phyloP scores from a whole-genome alignment of 2,113 vertebrate genomes.

The Holacanthus passer region DNA sequence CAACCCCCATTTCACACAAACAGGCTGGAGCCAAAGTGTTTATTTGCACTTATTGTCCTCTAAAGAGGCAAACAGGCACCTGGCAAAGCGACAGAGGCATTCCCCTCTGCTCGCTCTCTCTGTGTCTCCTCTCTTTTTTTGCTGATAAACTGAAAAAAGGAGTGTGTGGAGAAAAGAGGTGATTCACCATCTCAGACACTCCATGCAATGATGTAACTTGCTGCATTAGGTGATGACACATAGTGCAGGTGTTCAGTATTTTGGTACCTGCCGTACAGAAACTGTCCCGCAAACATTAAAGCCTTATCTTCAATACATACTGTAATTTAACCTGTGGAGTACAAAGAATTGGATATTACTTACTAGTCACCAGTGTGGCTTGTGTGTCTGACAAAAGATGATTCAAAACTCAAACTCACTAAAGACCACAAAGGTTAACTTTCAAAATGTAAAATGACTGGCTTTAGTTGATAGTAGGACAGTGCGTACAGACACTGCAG shows the following conservation, averaged over 20 bases:
- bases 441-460: no score
- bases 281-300: background rate
- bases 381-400: no score
- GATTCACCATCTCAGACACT: slow-evolving; percentile 30
- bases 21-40: slow-evolving; percentile 11
- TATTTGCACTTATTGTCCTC: slow-evolving; percentile 14
- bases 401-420: no score
- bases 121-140: background rate
- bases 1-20: no score
- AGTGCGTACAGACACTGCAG: no score
- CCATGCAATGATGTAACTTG: slow-evolving; percentile 39
- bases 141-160: slow-evolving; percentile 7
- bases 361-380: no score
- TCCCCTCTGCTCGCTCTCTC: background rate
- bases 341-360: no score
- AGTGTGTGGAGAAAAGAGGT: background rate
- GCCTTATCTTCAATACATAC: no score
- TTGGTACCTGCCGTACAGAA: background rate
- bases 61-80: slow-evolving; percentile 6
- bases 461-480: no score
- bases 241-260: slow-evolving; percentile 15
- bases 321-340: no score
- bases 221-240: slow-evolving; percentile 31
- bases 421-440: no score
- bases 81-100: slow-evolving; percentile 29